Base-by-base conservation (phyloP, 2,797 vertebrate species). In the Pseudopleuronectes americanus region DNA sequence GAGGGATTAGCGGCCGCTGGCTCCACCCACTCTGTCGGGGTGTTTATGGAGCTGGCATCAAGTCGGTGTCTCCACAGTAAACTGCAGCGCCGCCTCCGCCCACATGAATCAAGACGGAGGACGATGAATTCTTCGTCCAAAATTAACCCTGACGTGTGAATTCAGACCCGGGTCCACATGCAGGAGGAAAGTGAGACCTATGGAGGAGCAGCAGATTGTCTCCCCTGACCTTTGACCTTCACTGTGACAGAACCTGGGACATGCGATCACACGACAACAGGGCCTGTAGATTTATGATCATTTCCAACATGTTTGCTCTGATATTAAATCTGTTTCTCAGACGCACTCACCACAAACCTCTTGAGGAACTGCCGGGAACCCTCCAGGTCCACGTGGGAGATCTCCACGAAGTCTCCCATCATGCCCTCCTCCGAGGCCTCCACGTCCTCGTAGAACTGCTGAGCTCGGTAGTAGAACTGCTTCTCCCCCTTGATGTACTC, bases 401-500 rank as follows among this genome's bases (percentile, higher is more conserved):
- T 93, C 73, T 98, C 96, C 59, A 96, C 88, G 77, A 95, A 99
- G 83, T 97, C 96, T 75, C 98, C 98, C 97, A 99, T 95, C 97
- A 99, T 99, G 67, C 97, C 96, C 80, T 97, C 96, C 90, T 97
- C 97, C 0, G 97, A 97, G 16, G 97, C 95, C 0, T 96, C 94
- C 23, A 98, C 96, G 56, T 96, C 96, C 80, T 88, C 95, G 74
- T 99, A 99, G 94, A 97, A 99, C 83, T 94, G 89, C 84, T 97
- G 97, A 45, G 97, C 95, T 84, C 95, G 93, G 92, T 97, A 95
- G 84, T 99, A 99, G 91, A 99, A 99, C 90, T 98, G 96, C 84
- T 98, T 98, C 87, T 99, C 96, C 1, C 97, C 97, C 49, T 96
- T 92, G 88, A 99, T 96, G 87, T 96, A 95, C 94, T 98, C 97